These are phyloP conservation scores for Drosophila kambysellisi DNA, from an alignment of 2,888 invertebrate species.

Conservation along the genomic window DNA sequence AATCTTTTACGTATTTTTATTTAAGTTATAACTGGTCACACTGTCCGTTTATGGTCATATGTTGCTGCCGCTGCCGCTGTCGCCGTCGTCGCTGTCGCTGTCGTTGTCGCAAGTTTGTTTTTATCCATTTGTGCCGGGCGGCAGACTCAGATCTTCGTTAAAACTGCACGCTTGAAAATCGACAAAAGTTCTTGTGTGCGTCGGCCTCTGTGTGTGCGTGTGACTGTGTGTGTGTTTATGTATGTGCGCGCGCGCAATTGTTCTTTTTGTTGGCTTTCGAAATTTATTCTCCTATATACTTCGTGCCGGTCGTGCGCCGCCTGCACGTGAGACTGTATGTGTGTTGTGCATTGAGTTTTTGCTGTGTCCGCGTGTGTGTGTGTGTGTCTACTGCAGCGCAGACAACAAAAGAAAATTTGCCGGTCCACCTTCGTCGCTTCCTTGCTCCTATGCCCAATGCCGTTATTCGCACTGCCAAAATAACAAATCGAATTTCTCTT, in stretches of 20 bases:
- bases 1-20: neutral
- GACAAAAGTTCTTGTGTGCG: conserved; percentile 37
- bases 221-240: conserved; percentile 10
- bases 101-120: conserved; percentile 46
- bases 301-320: conserved; percentile 55
- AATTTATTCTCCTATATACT: conserved; percentile 30
- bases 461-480: conserved; percentile 79
- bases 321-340: conserved; percentile 29
- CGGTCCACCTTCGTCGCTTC: conserved; percentile 50
- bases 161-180: conserved; percentile 43
- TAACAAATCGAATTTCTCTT: conserved; percentile 53
- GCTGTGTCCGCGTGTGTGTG: conserved; percentile 13
- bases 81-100: conserved; percentile 17
- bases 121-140: conserved; percentile 56
- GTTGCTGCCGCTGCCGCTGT: conserved; percentile 37
- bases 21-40: conserved; percentile 29
- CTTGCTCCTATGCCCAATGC: conserved; percentile 53
- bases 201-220: conserved; percentile 26
- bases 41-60: conserved; percentile 19
- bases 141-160: conserved; percentile 43
- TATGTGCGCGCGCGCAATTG: conserved; percentile 55
- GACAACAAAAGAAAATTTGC: conserved; percentile 48
- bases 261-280: conserved; percentile 39
- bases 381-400: conserved; percentile 40
- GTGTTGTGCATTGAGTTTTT: conserved; percentile 30